Base-by-base conservation (phyloP, 2,797 vertebrate species). In the Rhinogobio ventralis region DNA sequence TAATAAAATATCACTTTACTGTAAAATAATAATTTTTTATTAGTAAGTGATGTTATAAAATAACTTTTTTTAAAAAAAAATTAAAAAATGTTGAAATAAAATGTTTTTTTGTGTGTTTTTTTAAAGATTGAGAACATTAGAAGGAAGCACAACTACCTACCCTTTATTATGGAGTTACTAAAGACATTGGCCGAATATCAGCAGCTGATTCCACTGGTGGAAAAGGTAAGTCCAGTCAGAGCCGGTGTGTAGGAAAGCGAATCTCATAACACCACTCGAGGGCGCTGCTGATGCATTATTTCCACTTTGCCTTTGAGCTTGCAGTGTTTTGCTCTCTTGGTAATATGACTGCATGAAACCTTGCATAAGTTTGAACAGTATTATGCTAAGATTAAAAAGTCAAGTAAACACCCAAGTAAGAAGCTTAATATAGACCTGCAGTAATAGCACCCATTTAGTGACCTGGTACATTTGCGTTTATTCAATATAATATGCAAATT, bases 91-190 rank as follows among this genome's bases (percentile, higher is more conserved):
- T n/a, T 23, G 53, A 55, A 23, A 55, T 8, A 55, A 55, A 23
- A 10, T 57, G 23, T 10, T 9, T 53, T 20, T 11, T 0, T 89
- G 33, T 33, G 33, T 33, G 33, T 90, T 85, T 89, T 14, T 86
- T 91, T 94, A 89, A 88, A 99, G 98, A 93, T 99, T 84, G 97
- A 99, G 96, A 99, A 99, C 91, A 98, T 99, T 90, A 94, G 98
- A 95, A 95, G 98, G 93, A 99, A 99, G 93, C 98, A 99, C 94
- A 99, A 99, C 91, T 99, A 99, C 90, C 92, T 99, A 88, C 97
- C 98, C 80, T 99, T 99, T 90, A 99, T 99, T 89, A 99, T 99
- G 97, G 98, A 99, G 94, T 94, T 99, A 85, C 92, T 99, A 94
- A 99, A 99, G 95, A 99, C 97, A 0, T 92, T 99, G 95, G 98